A percentile compares a stretch with the other conserved stretches of the same genome.
These are phyloP conservation scores for Zaprionus lachaisei DNA, from an alignment of 1,140 invertebrate species.

Conservation along the genomic window DNA sequence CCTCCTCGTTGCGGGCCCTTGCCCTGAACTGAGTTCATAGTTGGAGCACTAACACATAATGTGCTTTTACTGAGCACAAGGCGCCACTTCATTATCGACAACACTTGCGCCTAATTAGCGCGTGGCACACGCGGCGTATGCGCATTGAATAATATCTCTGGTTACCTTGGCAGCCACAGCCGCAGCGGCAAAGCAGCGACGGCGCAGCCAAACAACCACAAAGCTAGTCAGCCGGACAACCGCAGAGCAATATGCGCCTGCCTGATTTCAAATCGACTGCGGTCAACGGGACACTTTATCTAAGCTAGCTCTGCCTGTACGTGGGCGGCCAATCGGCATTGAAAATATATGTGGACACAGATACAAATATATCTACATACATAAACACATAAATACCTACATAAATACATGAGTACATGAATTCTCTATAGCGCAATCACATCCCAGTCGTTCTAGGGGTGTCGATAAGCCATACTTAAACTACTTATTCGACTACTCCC, in stretches of 20 bases:
- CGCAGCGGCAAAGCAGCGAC: not conserved
- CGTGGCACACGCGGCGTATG: conserved; percentile 57
- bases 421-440: too few relatives aligned
- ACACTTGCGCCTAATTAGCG: conserved; percentile 70
- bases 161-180: conserved; percentile 42
- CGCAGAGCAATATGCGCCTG: conserved; percentile 40
- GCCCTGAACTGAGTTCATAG: conserved; percentile 8
- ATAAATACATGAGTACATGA: too few relatives aligned
- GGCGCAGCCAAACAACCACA: conserved; percentile 5
- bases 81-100: conserved; percentile 65
- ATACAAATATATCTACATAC: too few relatives aligned
- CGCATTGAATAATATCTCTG: conserved; percentile 67
- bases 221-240: conserved; percentile 20
- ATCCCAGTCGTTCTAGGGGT: too few relatives aligned
- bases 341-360: not conserved
- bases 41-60: conserved; percentile 26
- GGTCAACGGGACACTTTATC: conserved; percentile 29
- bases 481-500: too few relatives aligned
- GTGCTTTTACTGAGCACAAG: conserved; percentile 41
- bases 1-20: not conserved
- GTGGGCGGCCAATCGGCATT: not conserved
- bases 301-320: not conserved
- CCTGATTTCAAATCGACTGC: conserved; percentile 46
- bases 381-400: not conserved
- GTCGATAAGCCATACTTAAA: too few relatives aligned